These are phyloP conservation scores for Sebastes schlegelii DNA, from an alignment of 2,113 vertebrate genomes.

Conservation along the genomic window DNA sequence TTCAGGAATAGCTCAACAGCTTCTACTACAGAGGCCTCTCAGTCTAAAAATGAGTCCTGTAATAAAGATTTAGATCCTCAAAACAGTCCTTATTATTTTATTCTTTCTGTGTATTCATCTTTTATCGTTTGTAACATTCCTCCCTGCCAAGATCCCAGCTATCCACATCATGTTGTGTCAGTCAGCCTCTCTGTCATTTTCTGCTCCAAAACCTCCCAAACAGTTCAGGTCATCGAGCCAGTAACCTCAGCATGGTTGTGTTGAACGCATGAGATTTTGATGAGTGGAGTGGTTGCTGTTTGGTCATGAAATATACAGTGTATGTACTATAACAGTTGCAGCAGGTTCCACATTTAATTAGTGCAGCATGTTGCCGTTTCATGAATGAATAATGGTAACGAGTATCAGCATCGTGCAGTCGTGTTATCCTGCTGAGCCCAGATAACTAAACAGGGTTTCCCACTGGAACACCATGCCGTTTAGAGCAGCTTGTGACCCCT, in stretches of 20 bases:
- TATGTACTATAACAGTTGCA: neutral
- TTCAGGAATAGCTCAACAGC: conserved; percentile 13
- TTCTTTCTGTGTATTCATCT: conserved; percentile 23
- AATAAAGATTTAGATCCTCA: neutral
- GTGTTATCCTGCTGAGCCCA: no score
- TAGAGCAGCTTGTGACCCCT: no score
- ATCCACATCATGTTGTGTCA: neutral
- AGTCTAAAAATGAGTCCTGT: neutral
- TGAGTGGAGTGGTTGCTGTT: conserved; percentile 35
- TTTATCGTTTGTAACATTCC: conserved; percentile 7
- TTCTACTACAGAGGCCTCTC: neutral
- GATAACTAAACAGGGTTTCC: no score
- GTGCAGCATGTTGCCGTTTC: neutral
- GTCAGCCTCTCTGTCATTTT: no score
- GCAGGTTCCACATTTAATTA: neutral
- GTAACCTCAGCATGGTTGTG: conserved; percentile 49
- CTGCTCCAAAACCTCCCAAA: neutral
- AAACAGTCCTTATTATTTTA: neutral
- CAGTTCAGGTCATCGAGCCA: neutral
- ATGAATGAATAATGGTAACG: neutral
- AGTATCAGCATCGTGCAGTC: neutral
- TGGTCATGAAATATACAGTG: neutral
- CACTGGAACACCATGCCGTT: neutral
- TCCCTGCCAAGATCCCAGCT: conserved; percentile 46
- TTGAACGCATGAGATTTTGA: conserved; percentile 41